These are phyloP conservation scores for Pyrgilauda ruficollis DNA, from an alignment of 2,113 vertebrate species.

Conservation along the genomic window DNA sequence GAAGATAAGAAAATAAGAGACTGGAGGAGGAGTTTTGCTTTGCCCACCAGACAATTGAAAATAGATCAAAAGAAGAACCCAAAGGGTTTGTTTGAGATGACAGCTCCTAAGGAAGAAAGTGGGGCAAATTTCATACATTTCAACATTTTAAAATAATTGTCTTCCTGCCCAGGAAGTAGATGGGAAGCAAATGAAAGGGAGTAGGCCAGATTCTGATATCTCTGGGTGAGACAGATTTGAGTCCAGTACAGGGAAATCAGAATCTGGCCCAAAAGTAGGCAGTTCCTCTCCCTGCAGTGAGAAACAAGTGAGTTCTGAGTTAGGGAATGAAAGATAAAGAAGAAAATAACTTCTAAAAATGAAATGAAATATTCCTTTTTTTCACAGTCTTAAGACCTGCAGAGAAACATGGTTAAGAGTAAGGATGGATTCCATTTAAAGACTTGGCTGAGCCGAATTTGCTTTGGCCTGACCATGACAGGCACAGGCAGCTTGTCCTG, in stretches of 20 bases:
- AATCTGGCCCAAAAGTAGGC: background rate
- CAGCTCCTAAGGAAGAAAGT: slow-evolving; percentile 39
- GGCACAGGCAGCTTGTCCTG: fast-evolving
- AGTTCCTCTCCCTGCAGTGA: background rate
- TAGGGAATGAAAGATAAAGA: background rate
- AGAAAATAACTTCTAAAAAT: background rate
- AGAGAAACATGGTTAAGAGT: background rate
- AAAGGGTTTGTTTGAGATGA: slow-evolving; percentile 55
- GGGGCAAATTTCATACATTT: slow-evolving; percentile 50
- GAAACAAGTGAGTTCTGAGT: background rate
- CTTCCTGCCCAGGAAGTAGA: background rate
- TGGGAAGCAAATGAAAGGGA: background rate
- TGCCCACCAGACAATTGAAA: slow-evolving; percentile 57
- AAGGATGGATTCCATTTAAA: background rate
- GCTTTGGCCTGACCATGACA: background rate
- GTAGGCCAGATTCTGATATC: background rate
- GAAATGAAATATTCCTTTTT: background rate
- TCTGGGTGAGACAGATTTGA: background rate
- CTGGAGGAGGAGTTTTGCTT: slow-evolving; percentile 39
- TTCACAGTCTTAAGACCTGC: background rate
- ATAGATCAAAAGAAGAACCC: slow-evolving; percentile 58
- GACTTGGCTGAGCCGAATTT: background rate
- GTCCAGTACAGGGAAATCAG: background rate
- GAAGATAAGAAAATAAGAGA: slow-evolving; percentile 36
- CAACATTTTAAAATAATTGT: background rate